phyloP scores from a whole-genome alignment of 2,888 invertebrate genomes.

The Watsonalla cultraria region DNA sequence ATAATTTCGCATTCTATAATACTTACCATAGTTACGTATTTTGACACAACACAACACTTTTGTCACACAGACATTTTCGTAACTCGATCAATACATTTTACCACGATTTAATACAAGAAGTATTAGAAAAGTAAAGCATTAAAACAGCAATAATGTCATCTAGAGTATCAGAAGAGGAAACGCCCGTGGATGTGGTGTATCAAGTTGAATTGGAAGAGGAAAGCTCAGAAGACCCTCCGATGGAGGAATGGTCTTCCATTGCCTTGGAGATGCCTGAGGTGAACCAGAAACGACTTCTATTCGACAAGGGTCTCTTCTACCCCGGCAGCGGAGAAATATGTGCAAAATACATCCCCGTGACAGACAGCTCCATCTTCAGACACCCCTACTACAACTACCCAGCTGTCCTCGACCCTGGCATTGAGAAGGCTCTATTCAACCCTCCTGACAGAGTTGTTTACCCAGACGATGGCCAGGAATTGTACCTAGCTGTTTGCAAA shows the following conservation, averaged over 20 bases:
- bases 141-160: too few species aligned
- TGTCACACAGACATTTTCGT: too few species aligned
- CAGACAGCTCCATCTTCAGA: conserved; percentile 45
- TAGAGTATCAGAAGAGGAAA: conserved; percentile 5
- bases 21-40: too few species aligned
- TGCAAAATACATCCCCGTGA: conserved; percentile 42
- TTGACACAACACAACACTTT: too few species aligned
- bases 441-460: conserved; percentile 34
- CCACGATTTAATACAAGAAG: too few species aligned
- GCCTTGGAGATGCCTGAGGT: conserved; percentile 23
- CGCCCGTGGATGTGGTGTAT: conserved; percentile 10
- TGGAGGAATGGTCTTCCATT: conserved; percentile 58
- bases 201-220: conserved; percentile 20
- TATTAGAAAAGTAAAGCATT: too few species aligned
- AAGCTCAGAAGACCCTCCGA: conserved; percentile 50
- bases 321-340: conserved; percentile 57
- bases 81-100: too few species aligned
- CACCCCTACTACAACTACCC: conserved; percentile 60
- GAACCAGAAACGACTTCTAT: conserved; percentile 34
- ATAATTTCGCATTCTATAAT: too few species aligned
- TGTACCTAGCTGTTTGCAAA: conserved; percentile 49
- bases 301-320: conserved; percentile 36
- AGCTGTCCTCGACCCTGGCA: conserved; percentile 54
- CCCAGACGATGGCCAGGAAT: conserved; percentile 52
- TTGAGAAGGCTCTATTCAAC: conserved; percentile 39